Percentiles rank a stretch among this genome's conserved stretches.
These are phyloP conservation scores for Amphiprion percula DNA, from an alignment of 2,113 vertebrate genomes.

Conservation along the genomic window DNA sequence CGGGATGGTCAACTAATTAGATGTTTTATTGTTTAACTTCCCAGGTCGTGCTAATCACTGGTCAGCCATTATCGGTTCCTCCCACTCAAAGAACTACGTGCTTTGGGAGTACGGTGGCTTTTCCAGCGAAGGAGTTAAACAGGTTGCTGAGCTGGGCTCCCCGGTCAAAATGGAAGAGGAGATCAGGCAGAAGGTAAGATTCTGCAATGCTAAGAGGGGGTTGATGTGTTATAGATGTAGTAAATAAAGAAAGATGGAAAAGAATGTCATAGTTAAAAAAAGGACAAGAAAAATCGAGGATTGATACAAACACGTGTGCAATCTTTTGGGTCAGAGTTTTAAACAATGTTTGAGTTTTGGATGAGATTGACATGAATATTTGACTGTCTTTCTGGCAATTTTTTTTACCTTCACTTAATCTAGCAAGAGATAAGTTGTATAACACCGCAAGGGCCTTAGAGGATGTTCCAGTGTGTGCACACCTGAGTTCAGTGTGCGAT, in stretches of 20 bases:
- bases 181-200: slow-evolving; percentile 95
- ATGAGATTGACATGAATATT: background rate
- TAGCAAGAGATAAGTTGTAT: slow-evolving; percentile 10
- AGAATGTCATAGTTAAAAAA: background rate
- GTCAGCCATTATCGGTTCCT: slow-evolving; percentile 97
- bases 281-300: background rate
- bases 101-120: slow-evolving; percentile 97
- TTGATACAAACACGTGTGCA: no score
- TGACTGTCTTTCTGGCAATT: background rate
- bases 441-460: slow-evolving; percentile 10
- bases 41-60: slow-evolving; percentile 97
- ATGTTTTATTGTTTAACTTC: slow-evolving; percentile 33
- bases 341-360: background rate
- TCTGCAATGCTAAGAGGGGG: background rate
- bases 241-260: background rate
- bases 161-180: slow-evolving; percentile 99
- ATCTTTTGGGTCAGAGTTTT: background rate
- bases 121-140: slow-evolving; percentile 94
- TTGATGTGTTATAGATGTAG: background rate
- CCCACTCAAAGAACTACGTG: slow-evolving; percentile 96
- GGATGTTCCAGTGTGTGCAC: slow-evolving; percentile 22
- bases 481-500: slow-evolving; percentile 36
- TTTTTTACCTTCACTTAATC: background rate
- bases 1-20: slow-evolving; percentile 1
- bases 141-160: slow-evolving; percentile 95